Base-by-base conservation (phyloP, 2,888 invertebrate species). In the Tachystola acroxantha region DNA sequence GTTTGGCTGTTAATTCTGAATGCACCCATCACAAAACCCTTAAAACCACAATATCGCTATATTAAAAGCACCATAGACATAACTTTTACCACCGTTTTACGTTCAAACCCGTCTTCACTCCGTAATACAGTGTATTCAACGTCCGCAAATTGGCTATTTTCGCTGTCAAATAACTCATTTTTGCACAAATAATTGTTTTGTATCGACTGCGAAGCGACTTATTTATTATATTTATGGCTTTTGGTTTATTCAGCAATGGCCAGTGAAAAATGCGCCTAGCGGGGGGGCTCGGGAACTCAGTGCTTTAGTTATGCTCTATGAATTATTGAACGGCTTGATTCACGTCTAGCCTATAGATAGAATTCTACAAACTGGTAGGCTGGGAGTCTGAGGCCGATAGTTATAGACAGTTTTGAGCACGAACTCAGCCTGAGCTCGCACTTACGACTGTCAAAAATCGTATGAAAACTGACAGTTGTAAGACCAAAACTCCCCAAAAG, bases 301-400 rank as follows among this genome's bases (percentile, higher is more conserved):
- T 63, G 68, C 63, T 73, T 76, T 72, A 71, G 71, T 73, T 71
- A 72, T 72, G 56, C 65, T 46, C 45, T 56, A 81, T 84, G 81
- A 82, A 82, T 84, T 81, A 84, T 84, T 64, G 70, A 84, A 66
- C 60, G 72, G 65, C 54, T 68, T 68, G 72, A 74, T 71, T 75
- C 79, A 77, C 65, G 72, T 69, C 64, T 68, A 64, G 68, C 57
- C 57, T 64, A 50, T 60, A 61, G 56, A 50, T 60, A 61, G 56
- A 53, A 62, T 58, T 53, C 54, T 45, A 49, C 2, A 10, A 3
- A 10, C 3, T 10, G 11, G 7, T 11, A 27, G 6, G 11, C 27
- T 11, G 25, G 28, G 7, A 28, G 9, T 12, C 7, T 10, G 28
- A 10, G 5, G n/a, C 1, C 12, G n/a, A n/a, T n/a, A n/a, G n/a